Evolutionary conservation across 2,797 vertebrate genomes (phyloP).

Genomic region (Tragelaphus oryx): DNA sequence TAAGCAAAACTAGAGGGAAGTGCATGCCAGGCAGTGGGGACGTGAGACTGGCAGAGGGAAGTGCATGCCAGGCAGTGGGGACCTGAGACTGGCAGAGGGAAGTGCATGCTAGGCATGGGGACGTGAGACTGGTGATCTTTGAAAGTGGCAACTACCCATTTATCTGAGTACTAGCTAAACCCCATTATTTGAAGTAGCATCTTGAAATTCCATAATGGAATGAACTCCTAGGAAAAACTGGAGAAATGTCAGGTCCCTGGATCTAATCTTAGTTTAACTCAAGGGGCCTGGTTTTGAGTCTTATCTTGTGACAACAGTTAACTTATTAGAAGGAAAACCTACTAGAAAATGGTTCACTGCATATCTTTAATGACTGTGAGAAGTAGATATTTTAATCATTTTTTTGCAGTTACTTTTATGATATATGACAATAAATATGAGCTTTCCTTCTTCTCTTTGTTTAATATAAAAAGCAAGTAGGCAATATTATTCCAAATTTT

Average conservation of each 20-base stretch:
- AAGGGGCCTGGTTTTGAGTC: background rate
- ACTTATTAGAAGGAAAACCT: background rate
- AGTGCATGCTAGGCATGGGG: background rate
- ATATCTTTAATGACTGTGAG: background rate
- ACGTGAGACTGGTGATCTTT: background rate
- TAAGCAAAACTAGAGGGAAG: background rate
- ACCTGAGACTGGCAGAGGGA: background rate
- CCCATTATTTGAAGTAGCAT: background rate
- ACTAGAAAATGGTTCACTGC: background rate
- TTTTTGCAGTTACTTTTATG: constrained; percentile 21
- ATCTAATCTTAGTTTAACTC: background rate
- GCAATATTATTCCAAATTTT: constrained; percentile 55
- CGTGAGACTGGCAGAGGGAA: too few relatives aligned
- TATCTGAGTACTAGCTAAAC: background rate
- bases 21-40: background rate
- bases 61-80: too few relatives aligned
- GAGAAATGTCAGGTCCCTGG: background rate
- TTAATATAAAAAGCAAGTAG: constrained; percentile 62
- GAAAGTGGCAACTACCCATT: too few relatives aligned
- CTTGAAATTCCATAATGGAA: background rate
- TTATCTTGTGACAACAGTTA: constrained; percentile 3
- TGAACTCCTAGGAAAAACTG: background rate
- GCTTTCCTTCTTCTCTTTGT: constrained; percentile 7
- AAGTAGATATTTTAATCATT: background rate
- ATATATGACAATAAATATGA: constrained; percentile 18